Evolutionary conservation across 2,797 vertebrate genomes (phyloP).

Genomic region (Alca torda): DNA sequence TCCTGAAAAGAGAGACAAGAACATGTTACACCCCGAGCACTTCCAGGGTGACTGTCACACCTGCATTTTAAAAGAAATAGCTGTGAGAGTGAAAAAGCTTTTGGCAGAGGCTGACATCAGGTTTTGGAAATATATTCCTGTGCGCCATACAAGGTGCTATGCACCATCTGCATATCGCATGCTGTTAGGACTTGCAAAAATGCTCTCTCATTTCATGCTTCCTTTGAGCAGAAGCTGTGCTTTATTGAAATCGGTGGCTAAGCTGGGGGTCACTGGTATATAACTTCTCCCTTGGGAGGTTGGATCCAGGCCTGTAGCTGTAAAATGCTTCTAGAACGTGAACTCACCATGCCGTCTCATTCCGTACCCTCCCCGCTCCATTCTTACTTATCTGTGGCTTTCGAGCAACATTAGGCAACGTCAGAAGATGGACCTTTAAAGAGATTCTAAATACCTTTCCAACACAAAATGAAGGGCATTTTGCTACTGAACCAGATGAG

Average conservation of each 20-base stretch:
- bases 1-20: conserved; percentile 75
- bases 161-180: not conserved
- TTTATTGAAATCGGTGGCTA: not conserved
- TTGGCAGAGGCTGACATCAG: not conserved
- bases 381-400: not conserved
- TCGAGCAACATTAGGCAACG: not conserved
- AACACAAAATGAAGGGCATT: not conserved
- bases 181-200: not conserved
- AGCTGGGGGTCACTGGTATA: not conserved
- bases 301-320: not conserved
- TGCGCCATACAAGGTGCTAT: accelerated
- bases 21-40: not conserved
- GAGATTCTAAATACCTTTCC: not conserved
- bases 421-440: not conserved
- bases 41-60: not conserved
- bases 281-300: not conserved
- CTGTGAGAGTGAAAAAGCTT: not conserved
- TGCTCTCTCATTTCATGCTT: not conserved
- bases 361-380: not conserved
- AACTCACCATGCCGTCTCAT: not conserved
- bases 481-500: not conserved
- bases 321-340: not conserved
- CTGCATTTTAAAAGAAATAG: not conserved
- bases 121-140: not conserved
- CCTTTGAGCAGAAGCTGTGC: not conserved